Percentiles rank a stretch among this genome's conserved stretches.
These are phyloP conservation scores for Cerceris ruficornis DNA, from an alignment of 2,888 invertebrate genomes.

Conservation along the genomic window DNA sequence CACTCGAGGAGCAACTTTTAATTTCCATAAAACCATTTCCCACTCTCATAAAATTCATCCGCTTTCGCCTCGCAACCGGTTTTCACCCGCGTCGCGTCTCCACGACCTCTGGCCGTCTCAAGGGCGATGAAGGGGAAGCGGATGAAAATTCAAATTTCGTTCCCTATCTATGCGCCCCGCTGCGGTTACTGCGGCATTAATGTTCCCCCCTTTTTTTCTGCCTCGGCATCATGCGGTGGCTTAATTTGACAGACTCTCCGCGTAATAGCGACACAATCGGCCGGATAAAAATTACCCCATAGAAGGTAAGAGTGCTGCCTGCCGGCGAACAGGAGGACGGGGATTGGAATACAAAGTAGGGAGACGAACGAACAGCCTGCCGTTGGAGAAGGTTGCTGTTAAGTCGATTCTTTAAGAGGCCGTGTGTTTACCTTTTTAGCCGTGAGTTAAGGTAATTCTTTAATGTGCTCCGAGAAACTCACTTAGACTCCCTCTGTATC, in stretches of 20 bases:
- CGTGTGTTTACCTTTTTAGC: slow-evolving; percentile 53
- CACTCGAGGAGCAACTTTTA: slow-evolving; percentile 72
- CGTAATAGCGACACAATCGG: background rate
- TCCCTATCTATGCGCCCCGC: slow-evolving; percentile 58
- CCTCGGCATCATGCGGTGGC: slow-evolving; percentile 2
- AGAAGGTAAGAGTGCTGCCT: background rate
- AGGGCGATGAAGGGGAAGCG: slow-evolving; percentile 18
- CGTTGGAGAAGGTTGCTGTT: slow-evolving; percentile 27
- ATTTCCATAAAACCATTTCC: slow-evolving; percentile 75
- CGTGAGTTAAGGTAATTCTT: slow-evolving; percentile 55
- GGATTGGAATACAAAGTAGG: background rate
- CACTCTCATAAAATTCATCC: slow-evolving; percentile 59
- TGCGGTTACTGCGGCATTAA: slow-evolving; percentile 63
- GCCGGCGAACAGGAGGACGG: background rate
- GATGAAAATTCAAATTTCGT: slow-evolving; percentile 71
- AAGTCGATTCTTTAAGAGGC: slow-evolving; percentile 48
- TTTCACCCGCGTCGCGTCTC: slow-evolving; percentile 14
- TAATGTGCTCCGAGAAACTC: slow-evolving; percentile 55
- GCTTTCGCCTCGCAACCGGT: slow-evolving; percentile 8
- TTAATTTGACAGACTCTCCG: slow-evolving; percentile 6
- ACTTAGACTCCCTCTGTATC: slow-evolving; percentile 24
- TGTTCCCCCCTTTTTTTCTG: slow-evolving; percentile 52
- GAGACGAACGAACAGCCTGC: background rate
- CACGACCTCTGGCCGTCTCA: background rate
- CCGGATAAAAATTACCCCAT: background rate